Evolutionary conservation across 2,113 vertebrate genomes (phyloP).

Genomic region (Cyanoliseus patagonus): DNA sequence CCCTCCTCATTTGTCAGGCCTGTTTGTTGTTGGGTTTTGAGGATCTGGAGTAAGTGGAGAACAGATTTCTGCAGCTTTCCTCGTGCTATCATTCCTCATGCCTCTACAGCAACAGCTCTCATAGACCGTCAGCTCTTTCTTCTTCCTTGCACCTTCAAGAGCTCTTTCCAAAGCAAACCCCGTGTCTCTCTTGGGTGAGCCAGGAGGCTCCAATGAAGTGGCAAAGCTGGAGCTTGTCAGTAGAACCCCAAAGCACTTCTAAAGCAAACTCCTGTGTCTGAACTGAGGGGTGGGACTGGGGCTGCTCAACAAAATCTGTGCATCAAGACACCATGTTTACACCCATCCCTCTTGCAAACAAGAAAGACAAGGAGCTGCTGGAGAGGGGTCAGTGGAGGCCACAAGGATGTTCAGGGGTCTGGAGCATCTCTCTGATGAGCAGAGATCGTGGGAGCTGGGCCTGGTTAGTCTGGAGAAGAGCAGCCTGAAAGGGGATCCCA

Average conservation of each 20-base stretch:
- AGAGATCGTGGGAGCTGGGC: not conserved
- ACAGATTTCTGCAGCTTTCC: not conserved
- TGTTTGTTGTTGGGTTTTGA: not conserved
- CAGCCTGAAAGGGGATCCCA: not conserved
- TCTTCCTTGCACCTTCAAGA: not conserved
- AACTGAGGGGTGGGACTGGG: rapidly evolving
- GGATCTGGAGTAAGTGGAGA: not conserved
- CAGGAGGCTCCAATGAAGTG: not conserved
- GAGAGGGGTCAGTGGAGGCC: not conserved
- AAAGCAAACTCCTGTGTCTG: not conserved
- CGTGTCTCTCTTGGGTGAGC: not conserved
- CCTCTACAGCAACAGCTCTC: not conserved
- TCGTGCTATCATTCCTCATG: not conserved
- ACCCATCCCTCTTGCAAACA: not conserved
- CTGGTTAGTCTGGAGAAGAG: not conserved
- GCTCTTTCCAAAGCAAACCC: not conserved
- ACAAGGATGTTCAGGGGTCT: not conserved
- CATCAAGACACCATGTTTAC: rapidly evolving
- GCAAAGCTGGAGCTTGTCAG: not conserved
- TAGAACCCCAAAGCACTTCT: not conserved
- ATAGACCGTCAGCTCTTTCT: not conserved
- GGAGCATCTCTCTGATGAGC: not conserved
- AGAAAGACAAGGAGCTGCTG: not conserved
- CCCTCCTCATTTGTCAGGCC: not conserved
- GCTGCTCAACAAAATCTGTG: not conserved